Conservation (phyloP, 2,797 vertebrate species). For the Hyperoplus lanceolatus region DNA sequence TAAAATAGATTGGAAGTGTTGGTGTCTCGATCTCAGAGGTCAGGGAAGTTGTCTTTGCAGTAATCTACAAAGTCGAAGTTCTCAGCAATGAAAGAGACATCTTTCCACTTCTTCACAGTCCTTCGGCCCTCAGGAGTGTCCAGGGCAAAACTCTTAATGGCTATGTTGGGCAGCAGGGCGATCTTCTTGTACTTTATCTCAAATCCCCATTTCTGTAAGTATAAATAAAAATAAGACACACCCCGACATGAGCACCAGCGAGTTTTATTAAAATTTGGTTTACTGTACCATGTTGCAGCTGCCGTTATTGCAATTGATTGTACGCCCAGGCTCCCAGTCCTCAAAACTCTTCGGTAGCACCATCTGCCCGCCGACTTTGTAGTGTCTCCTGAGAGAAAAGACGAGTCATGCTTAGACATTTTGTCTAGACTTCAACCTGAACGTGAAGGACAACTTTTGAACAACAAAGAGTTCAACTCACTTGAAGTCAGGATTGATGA, state of each 20-base stretch:
- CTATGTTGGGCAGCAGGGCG: slow-evolving; percentile 89
- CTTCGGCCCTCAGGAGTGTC: slow-evolving; percentile 78
- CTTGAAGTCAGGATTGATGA: slow-evolving; percentile 89
- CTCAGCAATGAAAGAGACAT: slow-evolving; percentile 85
- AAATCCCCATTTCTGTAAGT: slow-evolving; percentile 90
- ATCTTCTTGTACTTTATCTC: slow-evolving; percentile 89
- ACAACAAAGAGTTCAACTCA: slow-evolving; percentile 74
- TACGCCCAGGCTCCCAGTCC: slow-evolving; percentile 91
- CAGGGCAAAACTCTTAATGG: slow-evolving; percentile 88
- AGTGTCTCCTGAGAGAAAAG: slow-evolving; percentile 82
- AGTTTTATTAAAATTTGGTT: not conserved
- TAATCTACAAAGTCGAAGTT: slow-evolving; percentile 87
- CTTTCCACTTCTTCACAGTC: slow-evolving; percentile 89
- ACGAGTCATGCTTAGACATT: not conserved
- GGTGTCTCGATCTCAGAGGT: slow-evolving; percentile 52
- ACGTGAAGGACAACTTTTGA: not conserved
- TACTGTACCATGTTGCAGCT: slow-evolving; percentile 86
- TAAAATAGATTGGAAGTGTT: not conserved
- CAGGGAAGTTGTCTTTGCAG: slow-evolving; percentile 51
- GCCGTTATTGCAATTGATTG: slow-evolving; percentile 81
- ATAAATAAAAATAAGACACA: slow-evolving; percentile 7
- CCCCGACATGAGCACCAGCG: not conserved
- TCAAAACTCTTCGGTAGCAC: slow-evolving; percentile 79
- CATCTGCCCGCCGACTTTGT: slow-evolving; percentile 73
- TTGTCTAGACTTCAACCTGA: not conserved